Percentiles rank a stretch among this genome's conserved stretches.
Evolutionary conservation across 2,113 vertebrate species (phyloP).

Genomic region (Sinocyclocheilus anshuiensis): DNA sequence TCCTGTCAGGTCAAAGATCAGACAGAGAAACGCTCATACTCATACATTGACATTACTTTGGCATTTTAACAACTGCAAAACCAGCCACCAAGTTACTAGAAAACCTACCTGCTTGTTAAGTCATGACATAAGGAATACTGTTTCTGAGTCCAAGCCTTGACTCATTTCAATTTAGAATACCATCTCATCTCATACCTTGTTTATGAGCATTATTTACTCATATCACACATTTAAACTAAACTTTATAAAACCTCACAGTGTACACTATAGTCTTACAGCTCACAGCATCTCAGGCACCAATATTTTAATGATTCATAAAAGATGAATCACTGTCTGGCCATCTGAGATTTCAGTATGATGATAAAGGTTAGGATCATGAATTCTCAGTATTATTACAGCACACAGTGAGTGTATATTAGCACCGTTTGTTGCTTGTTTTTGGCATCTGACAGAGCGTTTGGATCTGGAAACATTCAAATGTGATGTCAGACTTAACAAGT

Average conservation of each 20-base stretch:
- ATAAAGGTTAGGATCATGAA: neutral
- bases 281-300: neutral
- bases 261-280: neutral
- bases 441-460: neutral
- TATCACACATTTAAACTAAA: too few relatives aligned
- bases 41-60: neutral
- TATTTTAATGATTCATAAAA: neutral
- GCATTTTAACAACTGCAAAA: neutral
- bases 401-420: neutral
- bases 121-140: neutral
- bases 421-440: neutral
- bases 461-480: neutral
- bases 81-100: neutral
- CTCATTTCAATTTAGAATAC: neutral
- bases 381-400: neutral
- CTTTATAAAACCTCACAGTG: neutral
- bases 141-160: neutral
- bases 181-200: neutral
- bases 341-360: neutral
- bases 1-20: constrained; percentile 57
- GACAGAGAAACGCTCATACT: neutral
- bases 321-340: neutral
- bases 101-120: neutral
- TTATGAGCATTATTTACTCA: too few relatives aligned
- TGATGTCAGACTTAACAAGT: too few relatives aligned